Percentiles rank a stretch among this genome's conserved stretches.
Evolutionary conservation across 1,140 invertebrate genomes (phyloP).

Genomic region (Mycetomoellerius zeteki): DNA sequence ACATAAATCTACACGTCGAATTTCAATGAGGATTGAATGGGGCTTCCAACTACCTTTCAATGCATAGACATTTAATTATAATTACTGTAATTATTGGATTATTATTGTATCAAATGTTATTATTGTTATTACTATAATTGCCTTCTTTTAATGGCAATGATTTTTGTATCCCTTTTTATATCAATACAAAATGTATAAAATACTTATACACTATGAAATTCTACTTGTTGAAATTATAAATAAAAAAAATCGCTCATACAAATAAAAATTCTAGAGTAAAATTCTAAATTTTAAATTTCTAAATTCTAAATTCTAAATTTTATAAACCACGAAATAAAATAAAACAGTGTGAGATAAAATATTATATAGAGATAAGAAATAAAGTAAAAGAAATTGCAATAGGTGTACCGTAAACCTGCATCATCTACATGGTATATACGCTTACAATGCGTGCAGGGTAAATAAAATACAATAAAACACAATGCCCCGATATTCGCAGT

Average conservation of each 20-base stretch:
- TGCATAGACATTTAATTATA: background rate
- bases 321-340: background rate
- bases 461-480: conserved; percentile 1
- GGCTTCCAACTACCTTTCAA: conserved; percentile 22
- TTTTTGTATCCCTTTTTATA: background rate
- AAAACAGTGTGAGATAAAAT: background rate
- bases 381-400: background rate
- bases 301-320: background rate
- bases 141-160: background rate
- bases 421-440: background rate
- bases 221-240: background rate
- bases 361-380: background rate
- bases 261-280: background rate
- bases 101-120: background rate
- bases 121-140: background rate
- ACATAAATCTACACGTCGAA: conserved; percentile 46
- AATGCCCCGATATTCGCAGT: background rate
- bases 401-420: background rate
- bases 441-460: background rate
- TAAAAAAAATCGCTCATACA: too few species aligned
- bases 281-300: background rate
- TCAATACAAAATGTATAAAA: background rate
- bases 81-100: conserved; percentile 23
- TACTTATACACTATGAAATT: too few species aligned
- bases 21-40: conserved; percentile 28